Evolutionary conservation across 2,888 invertebrate species (phyloP).

Genomic region (Omphaloscelis lunosa): DNA sequence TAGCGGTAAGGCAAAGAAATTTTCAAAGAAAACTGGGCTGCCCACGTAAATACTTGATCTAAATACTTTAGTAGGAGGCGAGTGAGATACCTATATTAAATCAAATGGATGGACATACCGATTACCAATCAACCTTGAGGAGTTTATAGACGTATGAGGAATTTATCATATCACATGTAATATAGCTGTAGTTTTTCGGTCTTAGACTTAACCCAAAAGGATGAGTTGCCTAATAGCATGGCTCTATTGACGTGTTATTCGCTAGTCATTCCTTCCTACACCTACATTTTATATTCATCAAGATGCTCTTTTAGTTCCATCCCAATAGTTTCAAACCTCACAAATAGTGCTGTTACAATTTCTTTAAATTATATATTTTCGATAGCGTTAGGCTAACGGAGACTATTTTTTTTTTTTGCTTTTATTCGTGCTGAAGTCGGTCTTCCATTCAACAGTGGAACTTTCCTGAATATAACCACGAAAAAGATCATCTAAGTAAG

Average conservation of each 20-base stretch:
- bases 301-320: not conserved
- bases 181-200: no score
- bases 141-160: no score
- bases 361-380: no score
- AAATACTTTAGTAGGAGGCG: conserved; percentile 22
- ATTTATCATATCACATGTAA: not conserved
- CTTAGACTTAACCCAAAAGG: not conserved
- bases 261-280: no score
- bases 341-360: not conserved
- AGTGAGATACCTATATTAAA: conserved; percentile 11
- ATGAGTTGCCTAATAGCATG: not conserved
- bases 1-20: conserved; percentile 20
- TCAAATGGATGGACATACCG: conserved; percentile 1
- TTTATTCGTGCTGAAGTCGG: not conserved
- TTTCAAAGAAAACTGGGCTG: conserved; percentile 40
- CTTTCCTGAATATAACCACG: not conserved
- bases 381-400: no score
- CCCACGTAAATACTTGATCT: conserved; percentile 21
- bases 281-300: not conserved
- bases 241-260: no score
- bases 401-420: not conserved
- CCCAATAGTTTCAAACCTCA: not conserved
- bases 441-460: not conserved
- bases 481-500: conserved; percentile 3
- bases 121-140: conserved; percentile 6